A percentile compares a stretch with the other conserved stretches of the same genome.
Conservation (phyloP, 2,113 vertebrate genomes). For the Tor tambroides region DNA sequence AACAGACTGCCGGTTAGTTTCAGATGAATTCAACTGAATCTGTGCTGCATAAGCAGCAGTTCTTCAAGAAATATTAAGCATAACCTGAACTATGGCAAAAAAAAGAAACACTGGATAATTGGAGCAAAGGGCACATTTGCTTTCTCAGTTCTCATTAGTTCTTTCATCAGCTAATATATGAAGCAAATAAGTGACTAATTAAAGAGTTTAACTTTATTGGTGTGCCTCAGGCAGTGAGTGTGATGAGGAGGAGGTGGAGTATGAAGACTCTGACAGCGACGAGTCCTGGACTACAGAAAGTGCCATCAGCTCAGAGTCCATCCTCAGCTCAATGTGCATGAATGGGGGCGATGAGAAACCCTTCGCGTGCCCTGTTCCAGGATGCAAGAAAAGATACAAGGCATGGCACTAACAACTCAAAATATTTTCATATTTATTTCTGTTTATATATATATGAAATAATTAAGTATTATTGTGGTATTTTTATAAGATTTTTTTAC, state of each 20-base stretch:
- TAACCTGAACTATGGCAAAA: not conserved
- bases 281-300: slow-evolving; percentile 99
- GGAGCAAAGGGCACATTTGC: slow-evolving; percentile 23
- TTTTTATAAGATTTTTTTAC: too few relatives aligned
- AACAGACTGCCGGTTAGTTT: not conserved
- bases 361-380: slow-evolving; percentile 96
- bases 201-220: slow-evolving; percentile 37
- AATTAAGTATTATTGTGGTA: not conserved
- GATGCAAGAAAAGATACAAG: slow-evolving; percentile 99
- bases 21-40: not conserved
- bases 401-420: slow-evolving; percentile 64
- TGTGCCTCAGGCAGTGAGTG: slow-evolving; percentile 88
- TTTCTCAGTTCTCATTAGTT: slow-evolving; percentile 15
- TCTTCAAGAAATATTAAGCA: not conserved
- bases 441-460: not conserved
- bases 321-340: slow-evolving; percentile 99
- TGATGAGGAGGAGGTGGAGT: slow-evolving; percentile 96
- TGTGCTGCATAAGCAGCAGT: not conserved
- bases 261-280: slow-evolving; percentile 97
- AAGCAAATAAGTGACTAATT: slow-evolving; percentile 48
- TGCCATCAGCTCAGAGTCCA: slow-evolving; percentile 97
- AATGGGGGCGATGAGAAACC: slow-evolving; percentile 98
- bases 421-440: not conserved
- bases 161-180: slow-evolving; percentile 44
- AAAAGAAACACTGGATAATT: not conserved